These are phyloP conservation scores for Machaerirhynchus nigripectus DNA, from an alignment of 2,113 vertebrate species.

Conservation along the genomic window DNA sequence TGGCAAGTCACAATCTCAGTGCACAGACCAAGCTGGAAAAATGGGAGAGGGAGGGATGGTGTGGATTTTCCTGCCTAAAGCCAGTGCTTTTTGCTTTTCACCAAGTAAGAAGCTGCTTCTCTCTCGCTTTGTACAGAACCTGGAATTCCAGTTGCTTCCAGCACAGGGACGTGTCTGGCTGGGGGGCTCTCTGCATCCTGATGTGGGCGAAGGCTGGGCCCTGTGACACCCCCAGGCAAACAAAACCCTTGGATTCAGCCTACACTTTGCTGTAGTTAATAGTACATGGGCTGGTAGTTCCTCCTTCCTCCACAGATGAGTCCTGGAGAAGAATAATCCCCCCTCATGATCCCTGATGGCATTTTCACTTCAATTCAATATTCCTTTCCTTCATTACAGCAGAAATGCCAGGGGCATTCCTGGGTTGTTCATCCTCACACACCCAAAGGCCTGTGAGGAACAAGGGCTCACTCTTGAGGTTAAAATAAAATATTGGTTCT, in stretches of 20 bases:
- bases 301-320: background rate
- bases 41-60: no score
- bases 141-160: background rate
- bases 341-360: background rate
- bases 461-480: background rate
- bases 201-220: background rate
- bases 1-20: background rate
- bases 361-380: background rate
- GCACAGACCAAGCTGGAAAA: background rate
- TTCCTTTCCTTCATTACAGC: background rate
- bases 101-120: background rate
- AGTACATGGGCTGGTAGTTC: background rate
- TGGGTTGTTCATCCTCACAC: background rate
- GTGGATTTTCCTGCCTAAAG: background rate
- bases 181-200: background rate
- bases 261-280: background rate
- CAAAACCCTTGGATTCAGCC: background rate
- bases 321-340: background rate
- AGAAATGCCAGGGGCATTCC: background rate
- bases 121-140: background rate
- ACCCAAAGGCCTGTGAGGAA: background rate
- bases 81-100: background rate
- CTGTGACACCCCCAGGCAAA: background rate
- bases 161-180: fast-evolving
- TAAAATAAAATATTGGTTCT: slow-evolving; percentile 12